Base-by-base conservation (phyloP, 2,888 invertebrate genomes). In the Camptogramma bilineatum region DNA sequence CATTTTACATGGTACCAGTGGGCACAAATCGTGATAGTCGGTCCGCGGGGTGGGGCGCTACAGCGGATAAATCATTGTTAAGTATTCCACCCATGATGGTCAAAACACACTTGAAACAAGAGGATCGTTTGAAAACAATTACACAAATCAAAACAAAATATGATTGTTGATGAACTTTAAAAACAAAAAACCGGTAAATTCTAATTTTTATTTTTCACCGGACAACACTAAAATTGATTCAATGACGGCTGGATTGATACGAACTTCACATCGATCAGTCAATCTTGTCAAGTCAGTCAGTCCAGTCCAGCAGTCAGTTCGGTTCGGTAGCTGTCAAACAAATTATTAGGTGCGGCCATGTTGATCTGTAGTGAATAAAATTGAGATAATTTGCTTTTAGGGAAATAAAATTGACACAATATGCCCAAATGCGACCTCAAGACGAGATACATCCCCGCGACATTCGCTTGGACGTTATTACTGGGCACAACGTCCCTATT, bases 371-470 rank as follows among this genome's bases (percentile, higher is more conserved):
- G 91, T 83, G 87, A 91, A 89, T 90, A 89, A 92, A 90, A 87
- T 87, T 80, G 80, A 85, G 80, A 79, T 85, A 56, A 82, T 89
- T 90, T 87, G 86, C 83, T 89, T 92, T 89, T 91, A 87, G 81
- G 87, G 85, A 85, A 84, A 81, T 82, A 85, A 85, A 90, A 91
- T 90, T 90, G 85, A 89, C 88, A 92, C 93, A 93, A 93, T 92
- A 98, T 98, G 98, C 97, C 98, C 95, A 97, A 97, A 97, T 98
- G 98, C 95, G 98, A 98, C 95, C 96, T 97, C 91, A 97, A 97
- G 94, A 98, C 98, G 93, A 97, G 98, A 95, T 98, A 97, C 94
- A 96, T 99, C 95, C 99, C 99, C 93, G 99, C 99, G 93, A 97
- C 98, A 86, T 98, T 98, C 95, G 99, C 99, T 88, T 99, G 99